Conservation (phyloP, 64 coral and sea anemone species). For the Dendronephthya gigantea region DNA sequence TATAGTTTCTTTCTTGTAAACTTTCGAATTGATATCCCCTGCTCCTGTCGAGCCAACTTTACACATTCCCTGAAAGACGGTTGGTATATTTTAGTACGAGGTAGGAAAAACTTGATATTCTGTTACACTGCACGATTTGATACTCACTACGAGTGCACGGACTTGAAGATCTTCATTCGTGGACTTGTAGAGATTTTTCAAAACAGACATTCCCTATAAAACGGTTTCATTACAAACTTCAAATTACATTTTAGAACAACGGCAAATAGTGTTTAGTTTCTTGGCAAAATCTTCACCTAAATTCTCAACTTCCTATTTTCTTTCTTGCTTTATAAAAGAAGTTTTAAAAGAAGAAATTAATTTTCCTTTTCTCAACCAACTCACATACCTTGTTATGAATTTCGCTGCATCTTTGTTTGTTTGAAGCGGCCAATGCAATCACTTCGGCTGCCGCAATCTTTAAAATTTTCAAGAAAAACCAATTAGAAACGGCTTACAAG, state of each 20-base stretch:
- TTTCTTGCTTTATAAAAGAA: no score
- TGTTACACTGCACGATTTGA: neutral
- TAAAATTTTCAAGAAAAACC: neutral
- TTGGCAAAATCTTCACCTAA: no score
- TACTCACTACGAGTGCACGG: constrained; percentile 58
- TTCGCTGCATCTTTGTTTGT: constrained; percentile 40
- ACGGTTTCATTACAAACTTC: no score
- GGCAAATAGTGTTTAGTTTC: no score
- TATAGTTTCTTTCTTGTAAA: constrained; percentile 47
- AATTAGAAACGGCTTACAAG: neutral
- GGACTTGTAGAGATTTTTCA: constrained; percentile 44
- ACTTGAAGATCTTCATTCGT: constrained; percentile 51
- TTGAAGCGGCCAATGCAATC: constrained; percentile 50
- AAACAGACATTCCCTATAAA: constrained; percentile 40
- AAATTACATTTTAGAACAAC: no score
- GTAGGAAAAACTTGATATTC: no score
- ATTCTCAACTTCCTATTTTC: no score
- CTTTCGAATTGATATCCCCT: constrained; percentile 43
- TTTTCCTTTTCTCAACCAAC: no score
- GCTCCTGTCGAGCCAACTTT: constrained; percentile 57
- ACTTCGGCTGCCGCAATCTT: constrained; percentile 62
- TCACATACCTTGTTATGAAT: constrained; percentile 23
- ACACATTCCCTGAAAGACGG: constrained; percentile 42
- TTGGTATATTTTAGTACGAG: no score
- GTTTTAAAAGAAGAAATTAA: no score